These are phyloP conservation scores for Seriola dumerili DNA, from an alignment of 2,113 vertebrate genomes.

Conservation along the genomic window DNA sequence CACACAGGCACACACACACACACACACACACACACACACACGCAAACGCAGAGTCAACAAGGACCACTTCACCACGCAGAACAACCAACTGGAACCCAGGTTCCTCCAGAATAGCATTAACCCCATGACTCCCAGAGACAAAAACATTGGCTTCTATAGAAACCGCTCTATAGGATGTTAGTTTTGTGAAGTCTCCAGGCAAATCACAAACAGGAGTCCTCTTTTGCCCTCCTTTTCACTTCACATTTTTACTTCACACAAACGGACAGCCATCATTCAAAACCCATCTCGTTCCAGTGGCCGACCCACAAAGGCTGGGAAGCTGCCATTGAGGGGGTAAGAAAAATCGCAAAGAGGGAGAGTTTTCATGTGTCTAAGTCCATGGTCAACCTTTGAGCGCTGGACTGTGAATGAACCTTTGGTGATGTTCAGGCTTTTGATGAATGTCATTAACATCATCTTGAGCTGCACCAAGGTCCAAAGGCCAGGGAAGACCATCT, in stretches of 20 bases:
- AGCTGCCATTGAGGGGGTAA: conserved; percentile 48
- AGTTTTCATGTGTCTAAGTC: conserved; percentile 62
- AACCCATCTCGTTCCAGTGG: conserved; percentile 67
- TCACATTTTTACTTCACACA: conserved; percentile 60
- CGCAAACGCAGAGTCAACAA: conserved; percentile 61
- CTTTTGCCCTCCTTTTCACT: conserved; percentile 68
- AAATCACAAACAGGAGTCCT: conserved; percentile 67
- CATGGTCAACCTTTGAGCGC: conserved; percentile 70
- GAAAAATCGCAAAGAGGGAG: conserved; percentile 32
- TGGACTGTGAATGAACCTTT: conserved; percentile 75
- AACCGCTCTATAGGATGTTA: conserved; percentile 69
- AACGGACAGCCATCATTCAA: conserved; percentile 70
- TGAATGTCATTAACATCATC: conserved; percentile 64
- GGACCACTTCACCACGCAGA: conserved; percentile 59
- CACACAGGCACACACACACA: not conserved
- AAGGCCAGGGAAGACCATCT: conserved; percentile 54
- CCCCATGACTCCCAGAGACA: conserved; percentile 74
- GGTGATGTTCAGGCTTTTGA: conserved; percentile 60
- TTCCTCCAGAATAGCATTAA: conserved; percentile 64
- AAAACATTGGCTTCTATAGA: conserved; percentile 70
- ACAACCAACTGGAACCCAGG: conserved; percentile 53
- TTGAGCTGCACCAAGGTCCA: conserved; percentile 61
- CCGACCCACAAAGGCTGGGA: conserved; percentile 62
- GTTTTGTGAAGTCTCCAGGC: conserved; percentile 70
- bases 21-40: conserved; percentile 11